Percentiles rank a stretch among this genome's conserved stretches.
Conservation (phyloP, 2,113 vertebrate species). For the Calyptomena viridis region DNA sequence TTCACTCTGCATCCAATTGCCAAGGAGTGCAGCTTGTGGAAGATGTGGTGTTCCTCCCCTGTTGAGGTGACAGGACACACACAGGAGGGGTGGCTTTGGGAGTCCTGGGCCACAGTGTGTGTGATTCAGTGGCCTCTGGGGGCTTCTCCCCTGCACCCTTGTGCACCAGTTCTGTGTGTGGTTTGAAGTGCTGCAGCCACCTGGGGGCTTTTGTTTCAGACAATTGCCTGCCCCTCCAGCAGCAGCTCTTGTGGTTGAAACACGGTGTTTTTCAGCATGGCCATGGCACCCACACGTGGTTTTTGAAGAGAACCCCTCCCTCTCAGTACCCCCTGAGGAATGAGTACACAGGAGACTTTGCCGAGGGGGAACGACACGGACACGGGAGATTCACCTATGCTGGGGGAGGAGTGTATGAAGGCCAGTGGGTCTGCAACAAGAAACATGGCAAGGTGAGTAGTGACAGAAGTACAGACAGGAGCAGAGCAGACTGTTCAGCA, state of each 20-base stretch:
- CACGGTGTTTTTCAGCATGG: constrained; percentile 80
- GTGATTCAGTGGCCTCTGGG: not conserved
- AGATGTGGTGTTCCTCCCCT: not conserved
- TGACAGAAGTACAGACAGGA: not conserved
- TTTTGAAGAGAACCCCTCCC: constrained; percentile 61
- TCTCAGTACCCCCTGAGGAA: constrained; percentile 82
- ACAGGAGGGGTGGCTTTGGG: not conserved
- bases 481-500: not conserved
- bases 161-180: not conserved
- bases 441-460: constrained; percentile 84
- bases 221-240: not conserved
- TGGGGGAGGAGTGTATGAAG: constrained; percentile 78
- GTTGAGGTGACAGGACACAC: not conserved
- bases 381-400: constrained; percentile 82
- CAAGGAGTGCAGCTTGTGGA: not conserved
- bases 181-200: not conserved
- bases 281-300: constrained; percentile 82
- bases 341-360: constrained; percentile 82
- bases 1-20: not conserved
- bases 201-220: not conserved
- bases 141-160: not conserved
- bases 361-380: constrained; percentile 80
- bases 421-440: constrained; percentile 81
- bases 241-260: not conserved
- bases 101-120: not conserved